Conservation (phyloP, 2,113 vertebrate species). For the Cheilinus undulatus region DNA sequence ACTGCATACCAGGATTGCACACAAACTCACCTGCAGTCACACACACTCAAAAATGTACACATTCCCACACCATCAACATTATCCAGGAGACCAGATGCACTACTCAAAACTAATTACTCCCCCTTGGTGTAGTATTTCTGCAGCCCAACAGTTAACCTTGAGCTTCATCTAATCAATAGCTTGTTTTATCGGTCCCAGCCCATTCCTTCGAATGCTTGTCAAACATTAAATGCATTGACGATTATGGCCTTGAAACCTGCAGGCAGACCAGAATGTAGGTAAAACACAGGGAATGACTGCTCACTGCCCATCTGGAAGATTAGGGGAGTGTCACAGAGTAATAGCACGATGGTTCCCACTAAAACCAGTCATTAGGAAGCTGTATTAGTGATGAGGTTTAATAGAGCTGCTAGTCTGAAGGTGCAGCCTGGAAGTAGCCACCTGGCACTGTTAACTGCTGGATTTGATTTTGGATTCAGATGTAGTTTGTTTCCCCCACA, state of each 20-base stretch:
- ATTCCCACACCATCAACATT: constrained; percentile 46
- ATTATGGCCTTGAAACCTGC: constrained; percentile 17
- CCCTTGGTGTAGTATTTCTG: constrained; percentile 41
- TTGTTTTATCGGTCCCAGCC: constrained; percentile 71
- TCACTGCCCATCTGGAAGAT: constrained; percentile 66
- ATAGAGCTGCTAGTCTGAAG: constrained; percentile 56
- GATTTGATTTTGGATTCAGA: constrained; percentile 24
- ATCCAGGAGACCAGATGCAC: constrained; percentile 67
- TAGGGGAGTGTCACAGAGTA: constrained; percentile 47
- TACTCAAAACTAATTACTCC: constrained; percentile 57
- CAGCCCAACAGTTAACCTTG: constrained; percentile 75
- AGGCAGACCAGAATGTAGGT: constrained; percentile 27
- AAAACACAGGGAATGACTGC: constrained; percentile 21
- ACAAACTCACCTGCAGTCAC: neutral
- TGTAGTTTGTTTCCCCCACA: neutral
- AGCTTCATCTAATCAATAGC: constrained; percentile 63
- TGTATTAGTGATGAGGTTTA: constrained; percentile 66
- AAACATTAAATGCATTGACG: constrained; percentile 67
- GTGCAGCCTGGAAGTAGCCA: constrained; percentile 57
- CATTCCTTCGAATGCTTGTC: constrained; percentile 64
- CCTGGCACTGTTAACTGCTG: constrained; percentile 50
- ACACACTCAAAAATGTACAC: constrained; percentile 25
- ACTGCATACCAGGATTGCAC: constrained; percentile 26
- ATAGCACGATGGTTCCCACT: constrained; percentile 57
- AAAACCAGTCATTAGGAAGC: constrained; percentile 68